Percentiles rank a stretch among this genome's conserved stretches.
Evolutionary conservation across 2,113 vertebrate species (phyloP).

Genomic region (Callorhinus ursinus): DNA sequence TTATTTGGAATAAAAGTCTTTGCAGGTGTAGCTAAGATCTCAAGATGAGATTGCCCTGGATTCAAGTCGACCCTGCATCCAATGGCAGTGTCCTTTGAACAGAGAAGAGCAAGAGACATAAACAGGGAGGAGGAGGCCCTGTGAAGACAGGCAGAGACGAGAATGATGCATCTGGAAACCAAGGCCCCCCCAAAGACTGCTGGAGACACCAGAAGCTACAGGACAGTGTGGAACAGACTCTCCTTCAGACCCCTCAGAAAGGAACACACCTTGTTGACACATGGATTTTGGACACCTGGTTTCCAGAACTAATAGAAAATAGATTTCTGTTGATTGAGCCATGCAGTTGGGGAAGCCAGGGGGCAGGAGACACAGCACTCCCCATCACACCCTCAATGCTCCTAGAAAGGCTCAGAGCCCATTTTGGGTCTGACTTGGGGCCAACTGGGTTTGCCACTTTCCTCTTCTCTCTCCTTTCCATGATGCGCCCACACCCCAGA

Average conservation of each 20-base stretch:
- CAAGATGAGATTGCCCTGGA: neutral
- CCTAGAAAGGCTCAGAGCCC: neutral
- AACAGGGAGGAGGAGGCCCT: neutral
- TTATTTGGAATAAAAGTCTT: neutral
- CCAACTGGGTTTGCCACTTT: neutral
- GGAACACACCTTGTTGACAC: too few relatives aligned
- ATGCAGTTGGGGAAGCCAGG: neutral
- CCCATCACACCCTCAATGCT: neutral
- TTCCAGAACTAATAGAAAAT: neutral
- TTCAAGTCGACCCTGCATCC: neutral
- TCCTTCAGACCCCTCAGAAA: neutral
- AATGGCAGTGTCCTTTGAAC: neutral
- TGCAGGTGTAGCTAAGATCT: neutral
- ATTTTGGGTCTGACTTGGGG: neutral
- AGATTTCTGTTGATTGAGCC: neutral
- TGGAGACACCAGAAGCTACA: neutral
- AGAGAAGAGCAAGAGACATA: neutral
- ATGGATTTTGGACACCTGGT: neutral
- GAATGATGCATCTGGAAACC: neutral
- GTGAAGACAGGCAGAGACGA: neutral
- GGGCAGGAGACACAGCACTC: neutral
- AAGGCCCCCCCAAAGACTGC: neutral
- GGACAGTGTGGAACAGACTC: neutral
- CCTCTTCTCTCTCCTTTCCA: neutral
- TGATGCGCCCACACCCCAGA: neutral